Evolutionary conservation across 2,888 invertebrate species (phyloP).

Genomic region (Parnassius glacialis): DNA sequence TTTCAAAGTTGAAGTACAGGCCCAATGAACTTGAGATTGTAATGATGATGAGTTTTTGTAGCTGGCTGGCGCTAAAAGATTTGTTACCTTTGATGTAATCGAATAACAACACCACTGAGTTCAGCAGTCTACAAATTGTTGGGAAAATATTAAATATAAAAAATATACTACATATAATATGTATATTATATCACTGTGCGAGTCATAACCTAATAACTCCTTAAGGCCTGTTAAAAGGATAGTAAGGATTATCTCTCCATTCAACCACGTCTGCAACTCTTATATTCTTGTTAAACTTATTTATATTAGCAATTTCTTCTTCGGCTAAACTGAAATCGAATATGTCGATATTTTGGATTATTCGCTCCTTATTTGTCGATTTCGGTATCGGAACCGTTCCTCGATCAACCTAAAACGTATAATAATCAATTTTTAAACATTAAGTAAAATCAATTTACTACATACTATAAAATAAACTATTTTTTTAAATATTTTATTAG

Average conservation of each 20-base stretch:
- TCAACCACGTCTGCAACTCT: slow-evolving; percentile 34
- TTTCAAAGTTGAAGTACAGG: no score
- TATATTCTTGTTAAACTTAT: slow-evolving; percentile 64
- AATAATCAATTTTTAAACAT: no score
- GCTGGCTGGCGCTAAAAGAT: no score
- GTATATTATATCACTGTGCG: neutral
- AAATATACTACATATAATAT: neutral
- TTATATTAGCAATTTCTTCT: slow-evolving; percentile 73
- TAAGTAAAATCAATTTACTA: no score
- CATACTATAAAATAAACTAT: neutral
- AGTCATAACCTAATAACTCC: neutral
- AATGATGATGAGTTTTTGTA: no score
- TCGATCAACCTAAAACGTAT: slow-evolving; percentile 66
- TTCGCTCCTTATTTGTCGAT: slow-evolving; percentile 74
- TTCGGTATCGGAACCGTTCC: slow-evolving; percentile 81
- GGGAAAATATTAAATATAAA: neutral
- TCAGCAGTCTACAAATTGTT: neutral
- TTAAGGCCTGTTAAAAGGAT: slow-evolving; percentile 17
- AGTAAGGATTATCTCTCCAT: slow-evolving; percentile 30
- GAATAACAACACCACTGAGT: no score
- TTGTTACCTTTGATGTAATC: no score
- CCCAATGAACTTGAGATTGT: no score
- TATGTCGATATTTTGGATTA: slow-evolving; percentile 77
- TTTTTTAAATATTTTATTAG: slow-evolving; percentile 39
- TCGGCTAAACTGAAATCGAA: slow-evolving; percentile 79